Conservation (phyloP, 2,888 invertebrate species). For the Pseudococcus jackbeardsleyi region DNA sequence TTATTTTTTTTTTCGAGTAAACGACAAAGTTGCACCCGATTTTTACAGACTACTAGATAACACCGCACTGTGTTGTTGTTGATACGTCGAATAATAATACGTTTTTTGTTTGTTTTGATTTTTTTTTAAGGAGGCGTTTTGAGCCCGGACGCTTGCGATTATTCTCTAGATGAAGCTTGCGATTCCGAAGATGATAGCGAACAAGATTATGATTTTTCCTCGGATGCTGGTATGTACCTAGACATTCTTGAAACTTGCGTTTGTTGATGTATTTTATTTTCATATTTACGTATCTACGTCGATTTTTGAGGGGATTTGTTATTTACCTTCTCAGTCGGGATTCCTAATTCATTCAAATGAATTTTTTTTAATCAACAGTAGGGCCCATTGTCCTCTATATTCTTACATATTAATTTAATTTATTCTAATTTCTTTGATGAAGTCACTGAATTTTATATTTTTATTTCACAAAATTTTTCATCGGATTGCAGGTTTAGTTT, state of each 20-base stretch:
- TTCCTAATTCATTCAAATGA: too few relatives aligned
- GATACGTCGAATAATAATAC: neutral
- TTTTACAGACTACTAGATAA: neutral
- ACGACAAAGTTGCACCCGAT: neutral
- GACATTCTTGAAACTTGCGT: neutral
- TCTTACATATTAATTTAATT: too few relatives aligned
- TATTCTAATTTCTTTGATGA: too few relatives aligned
- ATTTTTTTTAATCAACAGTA: too few relatives aligned
- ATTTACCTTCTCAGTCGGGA: too few relatives aligned
- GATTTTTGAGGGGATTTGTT: too few relatives aligned
- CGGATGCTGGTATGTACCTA: slow-evolving; percentile 77
- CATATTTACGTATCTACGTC: too few relatives aligned
- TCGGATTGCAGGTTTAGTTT: too few relatives aligned
- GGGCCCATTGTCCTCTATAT: too few relatives aligned
- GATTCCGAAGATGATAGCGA: slow-evolving; percentile 89
- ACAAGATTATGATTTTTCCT: slow-evolving; percentile 88
- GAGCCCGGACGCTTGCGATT: slow-evolving; percentile 84
- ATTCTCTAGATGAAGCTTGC: slow-evolving; percentile 88
- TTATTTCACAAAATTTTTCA: too few relatives aligned
- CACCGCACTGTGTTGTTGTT: neutral
- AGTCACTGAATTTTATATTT: too few relatives aligned
- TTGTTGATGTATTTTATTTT: neutral
- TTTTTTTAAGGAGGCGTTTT: slow-evolving; percentile 76
- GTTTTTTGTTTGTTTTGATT: slow-evolving; percentile 34
- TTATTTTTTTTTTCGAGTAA: neutral